Percentiles rank a stretch among this genome's conserved stretches.
These are phyloP conservation scores for Toxotes lorentzi DNA, from an alignment of 2,797 vertebrate genomes.

Conservation along the genomic window DNA sequence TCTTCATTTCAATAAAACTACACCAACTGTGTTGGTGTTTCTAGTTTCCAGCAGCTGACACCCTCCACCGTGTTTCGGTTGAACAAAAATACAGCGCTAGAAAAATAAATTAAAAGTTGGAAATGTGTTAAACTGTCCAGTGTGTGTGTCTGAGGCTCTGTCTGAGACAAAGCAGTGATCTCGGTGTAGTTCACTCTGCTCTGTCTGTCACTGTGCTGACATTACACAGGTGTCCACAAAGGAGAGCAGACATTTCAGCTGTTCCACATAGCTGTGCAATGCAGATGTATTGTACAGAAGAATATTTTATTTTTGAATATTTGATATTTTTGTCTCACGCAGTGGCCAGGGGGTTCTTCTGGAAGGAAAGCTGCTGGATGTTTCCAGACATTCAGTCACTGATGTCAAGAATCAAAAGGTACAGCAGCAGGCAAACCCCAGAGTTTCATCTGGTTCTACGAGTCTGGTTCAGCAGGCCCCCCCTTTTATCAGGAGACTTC, in stretches of 20 bases:
- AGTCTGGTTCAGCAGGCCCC: not conserved
- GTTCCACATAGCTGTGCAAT: not conserved
- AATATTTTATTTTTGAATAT: not conserved
- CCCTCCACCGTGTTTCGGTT: too few species aligned
- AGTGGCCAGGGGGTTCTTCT: slow-evolving; percentile 88
- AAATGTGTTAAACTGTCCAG: too few species aligned
- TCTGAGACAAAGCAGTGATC: too few species aligned
- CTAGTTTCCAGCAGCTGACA: not conserved
- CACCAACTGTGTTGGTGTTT: not conserved
- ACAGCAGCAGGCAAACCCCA: not conserved
- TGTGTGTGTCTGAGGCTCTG: too few species aligned
- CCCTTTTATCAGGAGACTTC: not conserved
- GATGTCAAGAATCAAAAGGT: slow-evolving; percentile 87
- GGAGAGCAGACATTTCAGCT: not conserved
- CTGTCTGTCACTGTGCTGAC: too few species aligned
- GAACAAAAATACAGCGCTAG: too few species aligned
- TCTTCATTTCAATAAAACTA: not conserved
- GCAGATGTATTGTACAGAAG: too few species aligned
- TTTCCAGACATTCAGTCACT: slow-evolving; percentile 87
- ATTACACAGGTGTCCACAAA: too few species aligned
- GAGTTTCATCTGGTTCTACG: not conserved
- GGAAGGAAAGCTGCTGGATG: slow-evolving; percentile 87
- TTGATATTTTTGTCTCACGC: not conserved
- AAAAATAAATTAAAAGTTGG: too few species aligned
- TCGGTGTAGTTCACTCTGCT: too few species aligned